phyloP scores from a whole-genome alignment of 1,140 invertebrate species.

The Drosophila repleta region DNA sequence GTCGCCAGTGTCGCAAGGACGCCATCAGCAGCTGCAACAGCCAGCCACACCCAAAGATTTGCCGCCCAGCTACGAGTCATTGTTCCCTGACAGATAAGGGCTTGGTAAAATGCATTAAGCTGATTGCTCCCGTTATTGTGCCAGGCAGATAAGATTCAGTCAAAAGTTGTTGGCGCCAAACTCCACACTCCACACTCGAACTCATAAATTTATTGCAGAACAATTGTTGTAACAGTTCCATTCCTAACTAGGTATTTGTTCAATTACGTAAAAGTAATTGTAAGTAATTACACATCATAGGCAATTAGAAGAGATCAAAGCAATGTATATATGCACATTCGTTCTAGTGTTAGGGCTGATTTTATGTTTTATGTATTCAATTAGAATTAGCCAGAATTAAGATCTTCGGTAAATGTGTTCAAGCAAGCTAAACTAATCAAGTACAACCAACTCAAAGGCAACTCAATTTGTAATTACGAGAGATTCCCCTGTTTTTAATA shows the following conservation, averaged over 20 bases:
- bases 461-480: conserved; percentile 10
- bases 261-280: conserved; percentile 32
- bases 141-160: conserved; percentile 51
- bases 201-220: conserved; percentile 43
- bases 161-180: conserved; percentile 33
- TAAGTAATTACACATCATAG: background rate
- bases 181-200: conserved; percentile 5
- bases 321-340: conserved; percentile 69
- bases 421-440: conserved; percentile 41
- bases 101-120: conserved; percentile 4
- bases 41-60: conserved; percentile 77
- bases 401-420: conserved; percentile 55
- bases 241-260: conserved; percentile 21
- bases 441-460: conserved; percentile 21
- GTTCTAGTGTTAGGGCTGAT: conserved; percentile 61
- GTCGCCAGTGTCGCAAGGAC: conserved; percentile 31
- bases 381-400: conserved; percentile 48
- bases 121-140: conserved; percentile 57
- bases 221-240: conserved; percentile 31
- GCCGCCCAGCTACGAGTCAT: conserved; percentile 80
- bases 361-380: conserved; percentile 54
- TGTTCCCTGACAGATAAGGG: conserved; percentile 82
- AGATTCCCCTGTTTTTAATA: conserved; percentile 8
- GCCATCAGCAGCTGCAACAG: conserved; percentile 40
- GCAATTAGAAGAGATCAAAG: conserved; percentile 22